These are phyloP conservation scores for Triplophysa yarkandensis DNA, from an alignment of 2,797 vertebrate species.

Conservation along the genomic window DNA sequence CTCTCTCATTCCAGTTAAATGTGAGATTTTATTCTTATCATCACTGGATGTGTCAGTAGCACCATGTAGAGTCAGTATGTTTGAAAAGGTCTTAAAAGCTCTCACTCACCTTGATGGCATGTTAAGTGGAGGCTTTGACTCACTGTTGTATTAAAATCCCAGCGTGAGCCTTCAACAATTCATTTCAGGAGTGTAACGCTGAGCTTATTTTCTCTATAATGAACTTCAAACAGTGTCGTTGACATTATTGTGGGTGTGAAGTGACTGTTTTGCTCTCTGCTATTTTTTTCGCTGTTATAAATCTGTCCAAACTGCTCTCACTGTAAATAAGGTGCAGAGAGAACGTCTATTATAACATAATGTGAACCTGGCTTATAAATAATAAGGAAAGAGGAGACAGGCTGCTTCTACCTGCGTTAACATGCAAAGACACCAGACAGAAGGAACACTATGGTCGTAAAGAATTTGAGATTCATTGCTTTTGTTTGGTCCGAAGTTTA, in stretches of 20 bases:
- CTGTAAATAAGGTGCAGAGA: slow-evolving; percentile 3
- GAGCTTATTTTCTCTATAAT: slow-evolving; percentile 31
- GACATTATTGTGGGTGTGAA: slow-evolving; percentile 33
- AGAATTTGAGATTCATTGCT: slow-evolving; percentile 75
- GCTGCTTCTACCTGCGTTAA: slow-evolving; percentile 12
- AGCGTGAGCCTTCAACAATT: slow-evolving; percentile 37
- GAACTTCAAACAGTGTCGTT: slow-evolving; percentile 9
- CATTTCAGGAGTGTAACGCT: slow-evolving; percentile 18
- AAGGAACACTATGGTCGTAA: slow-evolving; percentile 75
- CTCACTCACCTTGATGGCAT: slow-evolving; percentile 34
- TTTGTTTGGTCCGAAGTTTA: slow-evolving; percentile 62
- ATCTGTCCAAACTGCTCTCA: slow-evolving; percentile 32
- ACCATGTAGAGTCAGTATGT: slow-evolving; percentile 1
- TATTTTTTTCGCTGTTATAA: not conserved
- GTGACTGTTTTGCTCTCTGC: slow-evolving; percentile 22
- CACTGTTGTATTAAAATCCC: slow-evolving; percentile 38
- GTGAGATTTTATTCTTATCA: slow-evolving; percentile 1
- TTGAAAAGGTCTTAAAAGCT: slow-evolving; percentile 25
- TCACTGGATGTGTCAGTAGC: slow-evolving; percentile 3
- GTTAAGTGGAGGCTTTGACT: slow-evolving; percentile 32
- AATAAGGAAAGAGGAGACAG: slow-evolving; percentile 17
- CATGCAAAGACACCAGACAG: slow-evolving; percentile 21
- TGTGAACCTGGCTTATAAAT: slow-evolving; percentile 2
- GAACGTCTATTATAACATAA: slow-evolving; percentile 15
- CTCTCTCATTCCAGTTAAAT: slow-evolving; percentile 15